phyloP scores from a whole-genome alignment of 2,113 vertebrate species.

The Pampusana beccarii region DNA sequence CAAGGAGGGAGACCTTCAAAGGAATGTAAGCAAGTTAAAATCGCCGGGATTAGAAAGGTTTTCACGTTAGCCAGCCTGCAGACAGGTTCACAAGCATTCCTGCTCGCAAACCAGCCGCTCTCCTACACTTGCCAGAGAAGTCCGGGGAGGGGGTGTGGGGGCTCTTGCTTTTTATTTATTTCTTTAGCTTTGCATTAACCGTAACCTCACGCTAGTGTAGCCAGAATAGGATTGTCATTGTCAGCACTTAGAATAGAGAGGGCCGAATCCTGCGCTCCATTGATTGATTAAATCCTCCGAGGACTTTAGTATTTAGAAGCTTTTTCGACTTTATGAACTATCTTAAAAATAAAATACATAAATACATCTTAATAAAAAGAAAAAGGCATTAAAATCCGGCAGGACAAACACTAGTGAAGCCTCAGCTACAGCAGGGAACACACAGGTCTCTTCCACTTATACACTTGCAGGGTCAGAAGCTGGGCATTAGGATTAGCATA shows the following conservation, averaged over 20 bases:
- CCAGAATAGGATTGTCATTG: not conserved
- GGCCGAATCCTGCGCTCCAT: not conserved
- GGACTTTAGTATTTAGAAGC: no score
- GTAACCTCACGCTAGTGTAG: not conserved
- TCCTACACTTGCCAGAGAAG: constrained; percentile 4
- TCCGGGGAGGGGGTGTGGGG: rapidly evolving
- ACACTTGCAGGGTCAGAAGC: not conserved
- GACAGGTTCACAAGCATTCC: constrained; percentile 25
- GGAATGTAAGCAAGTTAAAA: constrained; percentile 65
- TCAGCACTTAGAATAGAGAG: not conserved
- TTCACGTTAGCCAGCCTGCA: constrained; percentile 14
- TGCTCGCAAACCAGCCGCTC: not conserved
- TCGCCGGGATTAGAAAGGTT: constrained; percentile 43
- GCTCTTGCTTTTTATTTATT: not conserved
- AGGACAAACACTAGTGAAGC: not conserved
- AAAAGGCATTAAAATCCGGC: not conserved
- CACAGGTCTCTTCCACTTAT: not conserved
- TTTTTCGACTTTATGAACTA: no score
- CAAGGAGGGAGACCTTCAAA: constrained; percentile 57
- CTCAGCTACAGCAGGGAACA: not conserved
- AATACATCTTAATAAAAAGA: not conserved
- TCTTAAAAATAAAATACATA: no score
- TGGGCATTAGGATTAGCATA: not conserved
- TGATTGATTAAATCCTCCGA: not conserved
- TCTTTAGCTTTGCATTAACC: constrained; percentile 23